A percentile compares a stretch with the other conserved stretches of the same genome.
Conservation (phyloP, 2,113 vertebrate species). For the Verasper variegatus region DNA sequence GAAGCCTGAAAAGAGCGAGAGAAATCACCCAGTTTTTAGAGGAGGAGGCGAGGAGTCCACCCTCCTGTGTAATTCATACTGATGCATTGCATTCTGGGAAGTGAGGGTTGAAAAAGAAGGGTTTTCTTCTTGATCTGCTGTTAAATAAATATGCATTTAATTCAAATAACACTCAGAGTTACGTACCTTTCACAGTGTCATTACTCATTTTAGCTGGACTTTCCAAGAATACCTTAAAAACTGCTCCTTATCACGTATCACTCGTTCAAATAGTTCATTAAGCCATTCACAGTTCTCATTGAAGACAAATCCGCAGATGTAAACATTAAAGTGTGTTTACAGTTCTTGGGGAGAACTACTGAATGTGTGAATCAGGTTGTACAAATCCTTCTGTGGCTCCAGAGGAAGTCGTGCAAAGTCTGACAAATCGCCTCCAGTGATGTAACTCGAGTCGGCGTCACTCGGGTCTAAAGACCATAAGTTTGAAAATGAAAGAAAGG, state of each 20-base stretch:
- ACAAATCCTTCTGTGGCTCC: not conserved
- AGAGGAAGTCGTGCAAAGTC: not conserved
- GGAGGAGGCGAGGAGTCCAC: not conserved
- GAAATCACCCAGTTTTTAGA: slow-evolving; percentile 13
- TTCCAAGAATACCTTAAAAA: too few relatives aligned
- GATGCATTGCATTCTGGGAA: slow-evolving; percentile 1
- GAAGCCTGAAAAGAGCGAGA: slow-evolving; percentile 4
- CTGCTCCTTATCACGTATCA: too few relatives aligned
- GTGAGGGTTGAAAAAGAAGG: not conserved
- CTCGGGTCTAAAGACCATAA: not conserved
- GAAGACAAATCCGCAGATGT: too few relatives aligned
- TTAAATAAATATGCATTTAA: not conserved
- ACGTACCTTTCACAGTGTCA: too few relatives aligned
- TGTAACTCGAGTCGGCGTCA: not conserved
- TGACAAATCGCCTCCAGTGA: not conserved
- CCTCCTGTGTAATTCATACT: not conserved
- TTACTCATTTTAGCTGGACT: too few relatives aligned
- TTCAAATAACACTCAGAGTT: too few relatives aligned
- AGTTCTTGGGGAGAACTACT: too few relatives aligned
- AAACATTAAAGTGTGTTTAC: too few relatives aligned
- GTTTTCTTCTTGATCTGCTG: not conserved
- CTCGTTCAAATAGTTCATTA: too few relatives aligned
- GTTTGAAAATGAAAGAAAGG: not conserved
- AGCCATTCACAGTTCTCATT: too few relatives aligned
- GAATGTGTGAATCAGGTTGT: not conserved